A percentile compares a stretch with the other conserved stretches of the same genome.
Conservation (phyloP, 2,888 invertebrate species). For the Arrhopalites spinosus region DNA sequence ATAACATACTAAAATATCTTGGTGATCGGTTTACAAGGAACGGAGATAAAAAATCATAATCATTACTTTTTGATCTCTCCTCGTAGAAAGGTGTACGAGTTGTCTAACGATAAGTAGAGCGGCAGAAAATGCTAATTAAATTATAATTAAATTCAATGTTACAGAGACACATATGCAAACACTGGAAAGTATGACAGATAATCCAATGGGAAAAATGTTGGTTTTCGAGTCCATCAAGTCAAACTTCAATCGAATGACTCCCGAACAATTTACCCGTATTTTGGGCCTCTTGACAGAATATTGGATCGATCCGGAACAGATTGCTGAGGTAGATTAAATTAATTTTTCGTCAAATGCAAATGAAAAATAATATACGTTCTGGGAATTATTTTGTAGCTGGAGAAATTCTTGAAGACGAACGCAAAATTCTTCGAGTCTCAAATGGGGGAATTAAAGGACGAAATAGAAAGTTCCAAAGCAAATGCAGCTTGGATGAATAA, state of each 20-base stretch:
- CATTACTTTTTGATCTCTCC: too few species aligned
- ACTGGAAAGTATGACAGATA: slow-evolving; percentile 8
- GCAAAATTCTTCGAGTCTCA: not conserved
- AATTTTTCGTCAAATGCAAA: not conserved
- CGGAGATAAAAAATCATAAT: too few species aligned
- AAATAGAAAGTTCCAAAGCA: slow-evolving; percentile 10
- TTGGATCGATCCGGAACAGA: slow-evolving; percentile 20
- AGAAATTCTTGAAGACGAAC: slow-evolving; percentile 5
- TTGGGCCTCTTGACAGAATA: slow-evolving; percentile 3
- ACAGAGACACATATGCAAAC: not conserved
- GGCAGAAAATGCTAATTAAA: too few species aligned
- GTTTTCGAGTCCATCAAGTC: slow-evolving; percentile 9
- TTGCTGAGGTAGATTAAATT: slow-evolving; percentile 9
- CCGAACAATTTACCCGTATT: slow-evolving; percentile 1
- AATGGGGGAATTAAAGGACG: slow-evolving; percentile 1
- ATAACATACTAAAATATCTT: too few species aligned
- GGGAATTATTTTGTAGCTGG: not conserved
- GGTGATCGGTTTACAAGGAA: too few species aligned
- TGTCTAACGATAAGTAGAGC: too few species aligned
- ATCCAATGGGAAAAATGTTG: slow-evolving; percentile 2
- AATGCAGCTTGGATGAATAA: slow-evolving; percentile 21
- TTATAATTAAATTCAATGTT: too few species aligned
- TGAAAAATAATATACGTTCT: too few species aligned
- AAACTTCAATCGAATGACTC: not conserved
- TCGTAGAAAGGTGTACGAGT: too few species aligned